These are phyloP conservation scores for Lasiommata megera DNA, from an alignment of 2,888 invertebrate genomes.

Conservation along the genomic window DNA sequence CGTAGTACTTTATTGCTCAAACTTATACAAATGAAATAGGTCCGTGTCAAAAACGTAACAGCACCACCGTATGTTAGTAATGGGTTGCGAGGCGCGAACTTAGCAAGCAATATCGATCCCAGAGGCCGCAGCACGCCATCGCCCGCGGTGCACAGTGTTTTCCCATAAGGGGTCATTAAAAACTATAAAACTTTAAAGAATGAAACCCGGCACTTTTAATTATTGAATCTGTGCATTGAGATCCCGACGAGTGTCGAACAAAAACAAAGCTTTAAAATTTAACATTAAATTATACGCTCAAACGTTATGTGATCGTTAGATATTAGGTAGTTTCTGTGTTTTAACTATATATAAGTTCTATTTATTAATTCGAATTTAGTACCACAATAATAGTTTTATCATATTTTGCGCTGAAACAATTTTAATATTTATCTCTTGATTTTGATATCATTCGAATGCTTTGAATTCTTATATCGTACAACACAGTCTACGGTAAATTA, in stretches of 20 bases:
- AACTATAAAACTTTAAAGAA: not conserved
- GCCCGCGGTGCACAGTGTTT: constrained; percentile 59
- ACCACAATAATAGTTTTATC: too few species aligned
- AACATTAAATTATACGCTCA: not conserved
- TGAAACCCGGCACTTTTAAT: not conserved
- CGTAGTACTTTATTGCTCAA: not conserved
- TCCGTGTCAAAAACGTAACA: not conserved
- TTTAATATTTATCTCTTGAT: too few species aligned
- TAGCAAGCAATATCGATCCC: constrained; percentile 73
- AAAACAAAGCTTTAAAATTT: not conserved
- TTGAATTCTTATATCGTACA: too few species aligned
- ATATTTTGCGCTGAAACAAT: not conserved
- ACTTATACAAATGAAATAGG: not conserved
- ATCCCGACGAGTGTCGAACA: not conserved
- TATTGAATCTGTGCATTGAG: not conserved
- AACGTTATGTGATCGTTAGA: not conserved
- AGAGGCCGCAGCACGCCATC: constrained; percentile 68
- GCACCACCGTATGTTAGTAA: constrained; percentile 40
- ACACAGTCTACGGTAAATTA: not conserved
- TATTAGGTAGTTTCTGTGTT: not conserved
- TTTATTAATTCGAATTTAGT: too few species aligned
- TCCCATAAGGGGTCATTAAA: constrained; percentile 36
- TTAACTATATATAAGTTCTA: not conserved
- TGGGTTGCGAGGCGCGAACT: constrained; percentile 62
- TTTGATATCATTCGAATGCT: not conserved